Percentiles rank a stretch among this genome's conserved stretches.
Evolutionary conservation across 30 jellyfish, hydroid and myxozoan genomes (phyloP).

Genomic region (Mastigias papua): DNA sequence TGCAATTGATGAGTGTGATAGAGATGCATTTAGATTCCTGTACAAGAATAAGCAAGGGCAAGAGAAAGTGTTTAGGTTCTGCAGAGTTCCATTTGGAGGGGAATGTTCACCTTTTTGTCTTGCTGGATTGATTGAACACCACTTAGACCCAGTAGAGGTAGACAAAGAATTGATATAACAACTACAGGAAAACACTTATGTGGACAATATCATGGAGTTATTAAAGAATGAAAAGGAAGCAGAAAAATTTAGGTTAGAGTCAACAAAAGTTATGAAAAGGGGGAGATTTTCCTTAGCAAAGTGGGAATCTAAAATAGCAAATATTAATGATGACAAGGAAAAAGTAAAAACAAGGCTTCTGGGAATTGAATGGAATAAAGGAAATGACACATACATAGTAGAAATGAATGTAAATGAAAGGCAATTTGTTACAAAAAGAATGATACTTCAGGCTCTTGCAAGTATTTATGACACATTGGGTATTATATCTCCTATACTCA

Average conservation of each 20-base stretch:
- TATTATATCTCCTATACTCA: conserved; percentile 34
- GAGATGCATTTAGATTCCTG: conserved; percentile 67
- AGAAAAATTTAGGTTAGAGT: not conserved
- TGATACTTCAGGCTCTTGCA: conserved; percentile 30
- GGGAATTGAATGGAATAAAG: conserved; percentile 45
- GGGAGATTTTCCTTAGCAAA: conserved; percentile 52
- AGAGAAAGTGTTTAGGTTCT: conserved; percentile 31
- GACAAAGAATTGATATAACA: not conserved
- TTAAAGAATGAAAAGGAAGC: conserved; percentile 17
- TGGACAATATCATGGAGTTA: conserved; percentile 26
- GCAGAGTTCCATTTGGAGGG: conserved; percentile 75
- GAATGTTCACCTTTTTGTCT: conserved; percentile 61
- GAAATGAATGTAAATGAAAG: conserved; percentile 3
- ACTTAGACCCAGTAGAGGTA: conserved; percentile 29
- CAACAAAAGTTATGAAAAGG: conserved; percentile 20
- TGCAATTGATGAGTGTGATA: conserved; percentile 23
- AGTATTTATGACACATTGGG: conserved; percentile 48
- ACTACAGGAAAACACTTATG: conserved; percentile 36
- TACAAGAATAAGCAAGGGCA: conserved; percentile 21
- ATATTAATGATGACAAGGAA: conserved; percentile 31
- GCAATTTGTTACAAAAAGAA: conserved; percentile 23
- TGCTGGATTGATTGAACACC: conserved; percentile 42
- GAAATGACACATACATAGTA: conserved; percentile 24
- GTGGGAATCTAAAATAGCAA: conserved; percentile 33
- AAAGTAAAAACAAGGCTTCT: conserved; percentile 26